Conservation (phyloP, 1,140 invertebrate species). For the Paramacrobiotus metropolitanus region DNA sequence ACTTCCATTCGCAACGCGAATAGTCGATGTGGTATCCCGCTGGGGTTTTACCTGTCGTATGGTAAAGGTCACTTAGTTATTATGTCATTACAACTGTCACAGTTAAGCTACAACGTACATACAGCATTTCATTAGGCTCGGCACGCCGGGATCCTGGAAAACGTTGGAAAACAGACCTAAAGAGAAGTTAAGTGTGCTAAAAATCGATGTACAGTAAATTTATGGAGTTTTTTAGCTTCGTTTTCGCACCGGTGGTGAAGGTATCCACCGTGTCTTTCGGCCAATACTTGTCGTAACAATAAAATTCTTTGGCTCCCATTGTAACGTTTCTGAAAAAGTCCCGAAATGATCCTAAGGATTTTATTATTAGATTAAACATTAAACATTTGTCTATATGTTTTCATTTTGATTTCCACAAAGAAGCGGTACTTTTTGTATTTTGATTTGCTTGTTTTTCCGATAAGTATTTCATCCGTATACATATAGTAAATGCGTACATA, state of each 20-base stretch:
- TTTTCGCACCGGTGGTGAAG: not conserved
- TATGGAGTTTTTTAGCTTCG: not conserved
- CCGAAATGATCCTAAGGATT: too few relatives aligned
- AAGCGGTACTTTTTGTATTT: too few relatives aligned
- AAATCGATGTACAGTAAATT: not conserved
- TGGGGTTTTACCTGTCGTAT: not conserved
- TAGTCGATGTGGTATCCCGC: not conserved
- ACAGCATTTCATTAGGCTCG: too few relatives aligned
- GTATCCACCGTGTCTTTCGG: not conserved
- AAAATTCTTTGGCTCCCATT: not conserved
- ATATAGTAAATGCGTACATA: too few relatives aligned
- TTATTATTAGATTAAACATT: too few relatives aligned
- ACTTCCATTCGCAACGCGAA: not conserved
- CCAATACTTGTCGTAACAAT: not conserved
- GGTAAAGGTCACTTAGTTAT: not conserved
- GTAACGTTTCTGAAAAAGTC: not conserved
- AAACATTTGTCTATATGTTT: too few relatives aligned
- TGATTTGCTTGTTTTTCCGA: too few relatives aligned
- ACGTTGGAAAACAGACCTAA: not conserved
- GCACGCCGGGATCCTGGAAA: not conserved
- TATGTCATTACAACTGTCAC: too few relatives aligned
- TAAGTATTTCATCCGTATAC: too few relatives aligned
- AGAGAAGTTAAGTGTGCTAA: not conserved
- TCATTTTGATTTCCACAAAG: too few relatives aligned
- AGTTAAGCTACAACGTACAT: too few relatives aligned